Conservation (phyloP, 2,113 vertebrate genomes). For the Anarhynchus alexandrinus region DNA sequence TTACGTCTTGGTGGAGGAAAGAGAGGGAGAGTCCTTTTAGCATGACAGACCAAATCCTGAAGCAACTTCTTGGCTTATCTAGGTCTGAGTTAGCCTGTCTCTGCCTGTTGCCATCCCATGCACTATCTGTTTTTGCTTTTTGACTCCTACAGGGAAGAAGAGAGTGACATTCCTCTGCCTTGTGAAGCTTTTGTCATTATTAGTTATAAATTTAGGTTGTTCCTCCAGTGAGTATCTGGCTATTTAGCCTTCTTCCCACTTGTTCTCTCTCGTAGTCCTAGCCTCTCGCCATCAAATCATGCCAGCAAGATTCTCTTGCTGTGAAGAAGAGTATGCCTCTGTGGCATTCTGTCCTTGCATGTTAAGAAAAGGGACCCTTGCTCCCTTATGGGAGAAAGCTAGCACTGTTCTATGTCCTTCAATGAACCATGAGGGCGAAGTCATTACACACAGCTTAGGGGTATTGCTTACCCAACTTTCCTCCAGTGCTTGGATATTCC, state of each 20-base stretch:
- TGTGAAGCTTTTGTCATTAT: neutral
- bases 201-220: neutral
- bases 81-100: neutral
- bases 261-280: neutral
- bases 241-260: neutral
- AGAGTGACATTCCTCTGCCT: neutral
- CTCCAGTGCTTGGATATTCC: neutral
- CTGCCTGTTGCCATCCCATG: neutral
- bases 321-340: neutral
- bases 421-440: neutral
- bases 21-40: neutral
- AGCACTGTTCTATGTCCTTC: neutral
- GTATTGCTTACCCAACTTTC: neutral
- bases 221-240: neutral
- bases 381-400: neutral
- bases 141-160: neutral
- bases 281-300: neutral
- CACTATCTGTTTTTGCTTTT: neutral
- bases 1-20: neutral
- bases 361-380: neutral
- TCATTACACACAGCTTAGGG: neutral
- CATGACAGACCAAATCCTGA: neutral
- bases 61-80: neutral
- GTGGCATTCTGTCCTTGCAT: neutral
- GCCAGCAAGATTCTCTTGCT: neutral